Conservation (phyloP, 2,113 vertebrate genomes). For the Lepisosteus osseus region DNA sequence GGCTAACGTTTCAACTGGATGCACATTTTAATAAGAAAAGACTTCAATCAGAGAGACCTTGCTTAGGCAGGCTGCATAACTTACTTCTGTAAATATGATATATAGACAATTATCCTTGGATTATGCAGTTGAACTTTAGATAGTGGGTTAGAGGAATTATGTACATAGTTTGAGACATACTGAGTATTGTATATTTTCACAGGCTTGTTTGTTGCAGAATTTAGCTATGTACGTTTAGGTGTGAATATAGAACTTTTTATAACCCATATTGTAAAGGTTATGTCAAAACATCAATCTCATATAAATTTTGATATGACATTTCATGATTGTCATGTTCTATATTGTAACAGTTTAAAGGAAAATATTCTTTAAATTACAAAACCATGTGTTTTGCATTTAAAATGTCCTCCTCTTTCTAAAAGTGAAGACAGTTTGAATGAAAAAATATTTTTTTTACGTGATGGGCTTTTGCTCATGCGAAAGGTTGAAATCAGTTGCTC, state of each 20-base stretch:
- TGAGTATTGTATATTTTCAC: too few species aligned
- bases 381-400: too few species aligned
- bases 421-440: neutral
- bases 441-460: too few species aligned
- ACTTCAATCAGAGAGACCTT: slow-evolving; percentile 39
- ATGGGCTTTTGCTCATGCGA: slow-evolving; percentile 45
- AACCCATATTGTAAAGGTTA: too few species aligned
- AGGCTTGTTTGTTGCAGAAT: too few species aligned
- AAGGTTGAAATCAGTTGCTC: slow-evolving; percentile 36
- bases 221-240: neutral
- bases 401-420: neutral
- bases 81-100: slow-evolving; percentile 23
- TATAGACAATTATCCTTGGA: slow-evolving; percentile 11
- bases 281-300: too few species aligned
- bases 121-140: neutral
- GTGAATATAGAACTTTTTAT: slow-evolving; percentile 13
- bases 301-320: too few species aligned
- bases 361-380: too few species aligned
- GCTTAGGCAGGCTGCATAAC: slow-evolving; percentile 34
- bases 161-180: too few species aligned
- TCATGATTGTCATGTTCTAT: too few species aligned
- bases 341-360: too few species aligned
- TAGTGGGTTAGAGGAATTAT: neutral
- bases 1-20: slow-evolving; percentile 40
- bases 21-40: slow-evolving; percentile 54